Percentiles rank a stretch among this genome's conserved stretches.
Evolutionary conservation across 2,113 vertebrate genomes (phyloP).

Genomic region (Muntiacus muntjak): DNA sequence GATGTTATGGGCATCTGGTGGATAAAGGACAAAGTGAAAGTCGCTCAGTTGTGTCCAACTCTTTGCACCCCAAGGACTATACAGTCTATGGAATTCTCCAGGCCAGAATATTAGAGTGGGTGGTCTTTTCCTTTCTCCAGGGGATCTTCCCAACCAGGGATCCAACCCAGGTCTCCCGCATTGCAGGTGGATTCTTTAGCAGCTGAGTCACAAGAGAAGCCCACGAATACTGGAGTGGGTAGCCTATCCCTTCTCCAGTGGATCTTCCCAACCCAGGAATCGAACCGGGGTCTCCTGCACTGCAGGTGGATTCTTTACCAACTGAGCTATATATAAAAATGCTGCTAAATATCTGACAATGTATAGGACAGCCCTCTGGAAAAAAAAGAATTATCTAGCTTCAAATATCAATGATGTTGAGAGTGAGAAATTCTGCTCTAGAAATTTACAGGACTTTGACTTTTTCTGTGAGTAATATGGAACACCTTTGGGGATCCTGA

Average conservation of each 20-base stretch:
- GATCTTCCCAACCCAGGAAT: neutral
- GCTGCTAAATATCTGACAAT: neutral
- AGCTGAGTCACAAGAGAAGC: neutral
- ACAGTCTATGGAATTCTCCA: neutral
- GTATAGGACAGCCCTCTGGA: fast-evolving
- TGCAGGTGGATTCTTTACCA: neutral
- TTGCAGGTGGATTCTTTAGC: neutral
- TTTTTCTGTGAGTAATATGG: neutral
- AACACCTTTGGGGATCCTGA: neutral
- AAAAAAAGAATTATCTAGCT: neutral
- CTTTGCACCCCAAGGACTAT: neutral
- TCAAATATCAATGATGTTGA: neutral
- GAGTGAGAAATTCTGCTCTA: neutral
- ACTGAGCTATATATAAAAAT: neutral
- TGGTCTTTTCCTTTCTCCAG: neutral
- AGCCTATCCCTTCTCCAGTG: neutral
- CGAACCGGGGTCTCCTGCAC: fast-evolving
- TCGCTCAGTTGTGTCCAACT: neutral
- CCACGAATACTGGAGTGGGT: neutral
- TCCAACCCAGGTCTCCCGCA: fast-evolving
- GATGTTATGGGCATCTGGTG: neutral
- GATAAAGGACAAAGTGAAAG: neutral
- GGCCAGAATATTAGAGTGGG: neutral
- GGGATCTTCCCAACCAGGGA: neutral
- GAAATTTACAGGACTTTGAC: neutral